Conservation (phyloP, 1,140 invertebrate genomes). For the Brachionus rubens region DNA sequence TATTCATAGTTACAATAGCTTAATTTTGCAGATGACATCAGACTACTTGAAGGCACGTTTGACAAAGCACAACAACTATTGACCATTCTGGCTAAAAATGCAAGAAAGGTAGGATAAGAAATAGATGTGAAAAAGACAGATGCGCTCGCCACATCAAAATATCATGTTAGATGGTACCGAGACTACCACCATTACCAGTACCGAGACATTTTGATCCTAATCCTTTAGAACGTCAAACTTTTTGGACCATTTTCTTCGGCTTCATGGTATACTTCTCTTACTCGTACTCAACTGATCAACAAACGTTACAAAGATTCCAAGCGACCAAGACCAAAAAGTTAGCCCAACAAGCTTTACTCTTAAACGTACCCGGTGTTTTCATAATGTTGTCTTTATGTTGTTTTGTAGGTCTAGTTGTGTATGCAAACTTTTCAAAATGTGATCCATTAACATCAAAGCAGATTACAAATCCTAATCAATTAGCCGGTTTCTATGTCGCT, state of each 20-base stretch:
- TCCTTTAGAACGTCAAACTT: constrained; percentile 46
- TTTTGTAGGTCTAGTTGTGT: constrained; percentile 46
- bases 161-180: no score
- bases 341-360: constrained; percentile 39
- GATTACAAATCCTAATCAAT: constrained; percentile 48
- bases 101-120: no score
- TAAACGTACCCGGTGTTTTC: constrained; percentile 11
- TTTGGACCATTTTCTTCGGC: constrained; percentile 48
- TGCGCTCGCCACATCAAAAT: no score
- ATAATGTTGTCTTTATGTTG: constrained; percentile 32
- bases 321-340: constrained; percentile 27
- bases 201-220: constrained; percentile 48
- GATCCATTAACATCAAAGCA: constrained; percentile 38
- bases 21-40: no score
- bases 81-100: no score
- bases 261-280: constrained; percentile 39
- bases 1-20: no score
- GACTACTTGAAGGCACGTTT: no score
- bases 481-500: constrained; percentile 53
- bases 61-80: no score
- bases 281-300: constrained; percentile 47
- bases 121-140: no score
- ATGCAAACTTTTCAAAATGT: constrained; percentile 46
- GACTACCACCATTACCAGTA: no score
- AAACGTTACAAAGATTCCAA: constrained; percentile 48